Base-by-base conservation (phyloP, 2,797 vertebrate species). In the Lepilemur ruficaudatus region DNA sequence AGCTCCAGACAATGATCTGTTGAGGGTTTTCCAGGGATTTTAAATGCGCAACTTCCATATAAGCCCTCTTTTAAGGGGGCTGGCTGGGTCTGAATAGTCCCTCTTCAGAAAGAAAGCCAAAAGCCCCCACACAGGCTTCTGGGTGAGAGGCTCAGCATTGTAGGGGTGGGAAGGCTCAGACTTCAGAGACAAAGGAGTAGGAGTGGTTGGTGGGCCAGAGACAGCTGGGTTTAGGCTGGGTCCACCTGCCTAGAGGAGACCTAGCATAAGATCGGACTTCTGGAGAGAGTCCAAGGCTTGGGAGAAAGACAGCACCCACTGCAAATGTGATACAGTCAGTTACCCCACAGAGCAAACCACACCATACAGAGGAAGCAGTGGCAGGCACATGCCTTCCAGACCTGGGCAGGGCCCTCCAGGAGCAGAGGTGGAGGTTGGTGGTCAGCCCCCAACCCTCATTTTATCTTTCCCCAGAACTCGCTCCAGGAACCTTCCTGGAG, bases 11-110 rank as follows among this genome's bases (percentile, higher is more conserved):
- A 48, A 98, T 89, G 95, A 91, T 82, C 97, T 97, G 97, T 97
- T 94, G 23, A 95, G 87, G 70, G 17, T 89, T 97, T 98, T 82
- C 97, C 96, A 88, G 94, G 65, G 96, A 91, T 96, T 96, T 32
- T 96, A 69, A 97, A 97, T 96, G 93, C 93, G 93, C 92, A 93
- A 55, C 80, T 93, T 91, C 95, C 96, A 96, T 6, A 96, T 96
- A 95, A 97, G 95, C 81, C 85, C 93, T 95, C 80, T 59, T 86
- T 83, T 32, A 92, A 94, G 80, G 90, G 75, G 85, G 41, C 96
- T 93, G 97, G 90, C 97, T 80, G 9, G 3, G 59, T 2, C 87
- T 59, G n/a, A 85, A 90, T 83, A 97, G 93, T 93, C 81, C 95
- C 59, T 89, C 94, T 23, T 65, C 2, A 32, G 87, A 96, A 89